Conservation (phyloP, 2,888 invertebrate species). For the Thereva unica region DNA sequence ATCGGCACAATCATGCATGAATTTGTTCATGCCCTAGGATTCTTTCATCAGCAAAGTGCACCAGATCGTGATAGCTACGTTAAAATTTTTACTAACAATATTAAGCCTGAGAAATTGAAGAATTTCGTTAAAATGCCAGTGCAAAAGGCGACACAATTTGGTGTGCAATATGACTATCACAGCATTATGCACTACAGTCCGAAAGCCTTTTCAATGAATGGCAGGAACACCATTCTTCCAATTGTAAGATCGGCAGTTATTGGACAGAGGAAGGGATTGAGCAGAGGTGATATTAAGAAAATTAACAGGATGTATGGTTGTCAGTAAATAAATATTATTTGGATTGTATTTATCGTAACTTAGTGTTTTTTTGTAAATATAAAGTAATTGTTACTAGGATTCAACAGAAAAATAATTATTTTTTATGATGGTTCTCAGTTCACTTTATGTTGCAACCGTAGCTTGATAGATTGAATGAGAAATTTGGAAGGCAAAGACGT, state of each 20-base stretch:
- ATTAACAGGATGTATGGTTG: slow-evolving; percentile 66
- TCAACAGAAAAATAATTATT: no score
- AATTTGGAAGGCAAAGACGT: no score
- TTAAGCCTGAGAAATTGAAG: slow-evolving; percentile 59
- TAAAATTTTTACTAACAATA: slow-evolving; percentile 68
- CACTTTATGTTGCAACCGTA: no score
- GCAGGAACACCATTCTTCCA: slow-evolving; percentile 64
- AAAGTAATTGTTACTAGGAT: no score
- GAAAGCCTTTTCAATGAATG: slow-evolving; percentile 65
- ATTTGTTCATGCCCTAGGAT: slow-evolving; percentile 73
- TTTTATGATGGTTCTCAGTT: no score
- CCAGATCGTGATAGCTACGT: slow-evolving; percentile 72
- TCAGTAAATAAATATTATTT: no score
- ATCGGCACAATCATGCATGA: slow-evolving; percentile 70
- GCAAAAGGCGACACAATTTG: slow-evolving; percentile 63
- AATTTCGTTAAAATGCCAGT: slow-evolving; percentile 64
- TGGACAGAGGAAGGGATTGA: slow-evolving; percentile 71
- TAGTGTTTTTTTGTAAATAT: no score
- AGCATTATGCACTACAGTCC: slow-evolving; percentile 70
- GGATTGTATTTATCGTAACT: no score
- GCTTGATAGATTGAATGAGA: no score
- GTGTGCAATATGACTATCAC: slow-evolving; percentile 65
- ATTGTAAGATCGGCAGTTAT: slow-evolving; percentile 56
- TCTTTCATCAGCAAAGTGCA: slow-evolving; percentile 76
- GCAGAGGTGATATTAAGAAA: slow-evolving; percentile 68